Percentiles rank a stretch among this genome's conserved stretches.
These are phyloP conservation scores for Tenthredo notha DNA, from an alignment of 2,888 invertebrate species.

Conservation along the genomic window DNA sequence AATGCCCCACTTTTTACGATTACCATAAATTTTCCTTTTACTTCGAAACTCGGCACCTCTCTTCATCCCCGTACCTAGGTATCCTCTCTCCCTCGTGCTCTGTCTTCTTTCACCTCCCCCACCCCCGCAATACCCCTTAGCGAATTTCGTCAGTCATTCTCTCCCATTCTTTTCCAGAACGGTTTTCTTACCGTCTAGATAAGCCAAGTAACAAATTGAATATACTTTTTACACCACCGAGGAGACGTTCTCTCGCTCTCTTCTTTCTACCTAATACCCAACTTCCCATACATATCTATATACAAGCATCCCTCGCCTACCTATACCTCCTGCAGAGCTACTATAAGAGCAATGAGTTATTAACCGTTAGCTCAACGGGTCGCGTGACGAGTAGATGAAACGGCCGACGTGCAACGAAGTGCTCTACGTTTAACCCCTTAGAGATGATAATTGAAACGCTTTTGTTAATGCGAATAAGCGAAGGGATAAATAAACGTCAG, in stretches of 20 bases:
- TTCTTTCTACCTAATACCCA: neutral
- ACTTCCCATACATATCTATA: neutral
- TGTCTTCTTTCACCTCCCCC: slow-evolving; percentile 10
- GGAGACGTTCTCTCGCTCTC: neutral
- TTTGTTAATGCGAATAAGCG: slow-evolving; percentile 12
- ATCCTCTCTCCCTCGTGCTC: slow-evolving; percentile 45
- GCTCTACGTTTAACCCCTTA: slow-evolving; percentile 14
- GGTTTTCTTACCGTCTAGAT: slow-evolving; percentile 58
- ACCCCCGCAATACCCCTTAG: slow-evolving; percentile 14
- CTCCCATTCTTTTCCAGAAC: slow-evolving; percentile 9
- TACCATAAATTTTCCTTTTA: slow-evolving; percentile 65
- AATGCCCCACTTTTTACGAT: slow-evolving; percentile 66
- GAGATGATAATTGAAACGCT: slow-evolving; percentile 39
- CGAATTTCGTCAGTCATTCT: slow-evolving; percentile 38
- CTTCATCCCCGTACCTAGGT: slow-evolving; percentile 48
- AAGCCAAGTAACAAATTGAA: slow-evolving; percentile 56
- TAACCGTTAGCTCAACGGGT: slow-evolving; percentile 34
- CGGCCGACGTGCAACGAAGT: slow-evolving; percentile 35
- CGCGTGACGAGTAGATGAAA: slow-evolving; percentile 41
- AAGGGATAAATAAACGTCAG: slow-evolving; percentile 8
- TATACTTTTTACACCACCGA: slow-evolving; percentile 56
- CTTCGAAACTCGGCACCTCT: slow-evolving; percentile 46
- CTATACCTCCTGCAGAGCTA: neutral
- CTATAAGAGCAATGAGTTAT: slow-evolving; percentile 37
- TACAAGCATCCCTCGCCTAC: neutral